These are phyloP conservation scores for Prunella himalayana DNA, from an alignment of 2,113 vertebrate genomes.

Conservation along the genomic window DNA sequence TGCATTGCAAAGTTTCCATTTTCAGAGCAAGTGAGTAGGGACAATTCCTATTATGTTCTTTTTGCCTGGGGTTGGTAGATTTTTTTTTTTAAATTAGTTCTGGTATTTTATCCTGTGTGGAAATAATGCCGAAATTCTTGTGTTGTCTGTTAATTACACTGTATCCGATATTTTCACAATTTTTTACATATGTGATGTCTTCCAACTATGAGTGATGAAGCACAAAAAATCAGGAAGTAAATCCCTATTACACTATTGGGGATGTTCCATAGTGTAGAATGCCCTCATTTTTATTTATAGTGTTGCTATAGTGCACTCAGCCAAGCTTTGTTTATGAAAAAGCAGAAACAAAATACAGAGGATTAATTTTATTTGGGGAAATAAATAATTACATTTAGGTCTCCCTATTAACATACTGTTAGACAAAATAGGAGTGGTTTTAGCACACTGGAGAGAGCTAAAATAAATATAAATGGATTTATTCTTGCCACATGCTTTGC, in stretches of 20 bases:
- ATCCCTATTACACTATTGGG: rapidly evolving
- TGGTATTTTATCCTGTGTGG: background rate
- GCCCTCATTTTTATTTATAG: background rate
- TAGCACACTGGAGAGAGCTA: background rate
- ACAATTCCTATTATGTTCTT: background rate
- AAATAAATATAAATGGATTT: background rate
- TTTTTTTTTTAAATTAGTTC: background rate
- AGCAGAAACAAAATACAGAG: background rate
- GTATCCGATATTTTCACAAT: background rate
- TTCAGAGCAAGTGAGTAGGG: background rate
- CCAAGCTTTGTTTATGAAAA: background rate
- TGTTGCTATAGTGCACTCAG: background rate
- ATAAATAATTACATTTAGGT: background rate
- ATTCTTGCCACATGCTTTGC: background rate
- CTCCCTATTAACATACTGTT: background rate
- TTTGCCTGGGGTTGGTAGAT: background rate
- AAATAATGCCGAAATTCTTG: background rate
- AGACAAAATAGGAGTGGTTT: background rate
- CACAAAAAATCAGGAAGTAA: background rate
- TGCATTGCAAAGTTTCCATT: rapidly evolving
- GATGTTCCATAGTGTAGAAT: background rate
- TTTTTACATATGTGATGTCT: background rate
- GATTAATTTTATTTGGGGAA: background rate
- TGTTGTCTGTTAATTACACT: background rate
- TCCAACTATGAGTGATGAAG: background rate